A percentile compares a stretch with the other conserved stretches of the same genome.
These are phyloP conservation scores for Drepanosiphum platanoidis DNA, from an alignment of 2,888 invertebrate species.

Conservation along the genomic window DNA sequence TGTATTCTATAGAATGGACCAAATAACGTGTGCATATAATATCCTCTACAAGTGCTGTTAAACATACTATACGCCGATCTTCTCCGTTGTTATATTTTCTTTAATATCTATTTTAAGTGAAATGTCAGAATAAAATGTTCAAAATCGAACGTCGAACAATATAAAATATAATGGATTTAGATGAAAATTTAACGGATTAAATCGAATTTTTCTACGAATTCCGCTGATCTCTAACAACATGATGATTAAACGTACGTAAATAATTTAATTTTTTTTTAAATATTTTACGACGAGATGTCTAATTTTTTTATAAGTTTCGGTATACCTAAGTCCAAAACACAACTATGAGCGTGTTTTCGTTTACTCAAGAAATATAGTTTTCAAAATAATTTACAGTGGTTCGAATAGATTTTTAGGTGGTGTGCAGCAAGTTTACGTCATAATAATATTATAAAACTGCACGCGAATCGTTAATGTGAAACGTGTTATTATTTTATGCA, in stretches of 20 bases:
- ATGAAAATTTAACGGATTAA: neutral
- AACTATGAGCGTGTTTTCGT: neutral
- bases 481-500: neutral
- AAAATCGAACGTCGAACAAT: neutral
- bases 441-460: neutral
- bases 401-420: neutral
- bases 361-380: neutral
- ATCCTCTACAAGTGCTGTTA: neutral
- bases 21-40: neutral
- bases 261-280: too few relatives aligned
- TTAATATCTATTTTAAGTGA: neutral
- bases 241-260: neutral
- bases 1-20: conserved; percentile 4
- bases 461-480: neutral
- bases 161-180: neutral
- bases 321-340: neutral
- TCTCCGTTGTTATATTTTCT: neutral
- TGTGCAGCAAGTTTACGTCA: too few relatives aligned
- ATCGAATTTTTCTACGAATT: neutral
- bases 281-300: too few relatives aligned
- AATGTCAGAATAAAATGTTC: neutral
- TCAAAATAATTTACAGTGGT: neutral
- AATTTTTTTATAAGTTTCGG: too few relatives aligned
- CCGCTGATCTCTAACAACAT: neutral
- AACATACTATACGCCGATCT: neutral